These are phyloP conservation scores for Acipenser ruthenus DNA, from an alignment of 2,797 vertebrate genomes.

Conservation along the genomic window DNA sequence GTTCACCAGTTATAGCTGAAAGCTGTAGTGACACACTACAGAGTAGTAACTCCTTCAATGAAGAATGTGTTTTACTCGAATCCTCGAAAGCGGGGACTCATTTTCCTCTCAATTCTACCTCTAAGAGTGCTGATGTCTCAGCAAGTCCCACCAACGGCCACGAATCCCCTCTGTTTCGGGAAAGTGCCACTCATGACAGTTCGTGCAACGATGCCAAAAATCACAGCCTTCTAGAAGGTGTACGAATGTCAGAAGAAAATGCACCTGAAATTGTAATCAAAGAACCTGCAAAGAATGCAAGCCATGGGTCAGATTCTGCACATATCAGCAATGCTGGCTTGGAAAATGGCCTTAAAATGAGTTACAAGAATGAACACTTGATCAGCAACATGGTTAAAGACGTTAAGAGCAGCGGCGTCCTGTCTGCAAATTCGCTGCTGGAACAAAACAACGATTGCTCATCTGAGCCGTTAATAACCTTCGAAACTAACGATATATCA, in stretches of 20 bases:
- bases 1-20: conserved; percentile 49
- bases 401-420: conserved; percentile 34
- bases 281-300: conserved; percentile 28
- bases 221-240: conserved; percentile 40
- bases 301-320: conserved; percentile 22
- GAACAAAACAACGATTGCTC: conserved; percentile 27
- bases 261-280: conserved; percentile 24
- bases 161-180: conserved; percentile 31
- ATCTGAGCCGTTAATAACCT: conserved; percentile 42
- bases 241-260: conserved; percentile 33
- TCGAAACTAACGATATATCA: conserved; percentile 34
- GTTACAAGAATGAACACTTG: conserved; percentile 47
- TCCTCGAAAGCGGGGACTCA: conserved; percentile 40
- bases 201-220: conserved; percentile 61
- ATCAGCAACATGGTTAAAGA: conserved; percentile 46
- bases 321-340: conserved; percentile 10
- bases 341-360: conserved; percentile 40
- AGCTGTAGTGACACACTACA: conserved; percentile 34
- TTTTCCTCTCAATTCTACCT: conserved; percentile 55
- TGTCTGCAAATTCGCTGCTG: conserved; percentile 7
- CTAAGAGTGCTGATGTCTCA: conserved; percentile 38
- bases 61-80: conserved; percentile 42
- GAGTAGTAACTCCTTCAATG: conserved; percentile 47
- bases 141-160: conserved; percentile 37
- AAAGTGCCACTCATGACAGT: conserved; percentile 46